Base-by-base conservation (phyloP, 2,888 invertebrate genomes). In the Lacanobia wlatinum region DNA sequence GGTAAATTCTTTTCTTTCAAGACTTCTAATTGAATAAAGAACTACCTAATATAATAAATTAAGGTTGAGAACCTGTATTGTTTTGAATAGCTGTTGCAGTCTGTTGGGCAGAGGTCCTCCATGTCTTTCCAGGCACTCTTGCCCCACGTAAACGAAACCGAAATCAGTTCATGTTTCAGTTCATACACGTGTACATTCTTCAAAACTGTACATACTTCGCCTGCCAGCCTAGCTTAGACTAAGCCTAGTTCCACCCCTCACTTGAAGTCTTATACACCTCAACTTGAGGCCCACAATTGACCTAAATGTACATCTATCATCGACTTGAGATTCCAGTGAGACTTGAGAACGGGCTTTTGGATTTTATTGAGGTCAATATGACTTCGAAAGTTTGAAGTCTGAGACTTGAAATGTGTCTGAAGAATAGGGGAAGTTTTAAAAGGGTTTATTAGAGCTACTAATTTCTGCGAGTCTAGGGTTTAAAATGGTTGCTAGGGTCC, bases 271-370 rank as follows among this genome's bases (percentile, higher is more conserved):
- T 58, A 81, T 81, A 70, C 78, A 34, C 34, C 48, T 53, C 53
- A 70, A 70, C 60, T 70, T 43, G 28, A 82, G 18, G 21, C 53
- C 43, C 46, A 73, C 69, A 56, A 83, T 74, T 67, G 75, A 83
- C 80, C 83, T 60, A 69, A 80, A 80, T 80, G 43, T 56, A 46
- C 62, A 60, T 63, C 73, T n/a, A 56, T 74, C 63, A 80, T 67
- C 62, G 50, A 50, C 59, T 70, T 53, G 34, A 34, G 34, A 34
- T 34, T 4, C 34, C 34, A 56, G 66, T 66, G 53, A 58, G 46
- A 55, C 66, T 80, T 59, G 28, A 43, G 12, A 18, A 38, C 8
- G 28, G 16, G 59, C 55, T 53, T 60, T 81, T 28, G 16, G 21
- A 56, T 40, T 34, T 63, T 68, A 78, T 78, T 77, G 46, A 43